Base-by-base conservation (phyloP, 2,888 invertebrate genomes). In the Clusia tigrina region DNA sequence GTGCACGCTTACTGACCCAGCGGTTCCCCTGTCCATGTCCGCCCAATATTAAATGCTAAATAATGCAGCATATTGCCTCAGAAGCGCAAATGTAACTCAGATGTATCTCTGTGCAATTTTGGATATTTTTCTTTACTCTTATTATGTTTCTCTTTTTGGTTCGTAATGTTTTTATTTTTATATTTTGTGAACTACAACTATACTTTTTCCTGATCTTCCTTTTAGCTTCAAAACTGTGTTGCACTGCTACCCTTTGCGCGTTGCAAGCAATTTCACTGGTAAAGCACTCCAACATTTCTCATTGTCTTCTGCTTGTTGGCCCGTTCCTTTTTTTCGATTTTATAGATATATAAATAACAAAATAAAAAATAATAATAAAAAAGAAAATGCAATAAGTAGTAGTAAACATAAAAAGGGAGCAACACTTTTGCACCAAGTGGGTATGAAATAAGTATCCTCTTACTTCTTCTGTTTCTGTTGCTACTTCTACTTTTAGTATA, bases 1-100 rank as follows among this genome's bases (percentile, higher is more conserved):
- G 17, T 58, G 48, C 48, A 48, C 24, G 56, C 65, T 64, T 56
- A 46, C 67, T 60, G 58, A 12, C 32, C 6, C 32, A 32, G 12
- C 32, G 6, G 6, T 6, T 32, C 12, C 12, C 6, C 6, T 12
- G 12, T 32, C 32, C 32, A 32, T 32, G 32, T 6, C 32, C 9
- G 9, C 42, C 9, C n/a, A 42, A 2, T 20, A 48, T 48, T 48
- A 22, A 48, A 59, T 67, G 62, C 64, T 75, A 77, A 74, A 74
- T 76, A 74, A 74, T 77, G 74, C 76, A 77, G 68, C 67, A 69
- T 71, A 74, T 76, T 77, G 74, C 76, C 74, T 52, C 15, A 42
- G 46, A 58, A 62, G 56, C 56, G 51, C 54, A 61, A 61, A 55
- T 70, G 68, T 62, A 55, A 20, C 48, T 48, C 22, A 22, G 22